Evolutionary conservation across 2,888 invertebrate genomes (phyloP).

Genomic region (Nomada fucata): DNA sequence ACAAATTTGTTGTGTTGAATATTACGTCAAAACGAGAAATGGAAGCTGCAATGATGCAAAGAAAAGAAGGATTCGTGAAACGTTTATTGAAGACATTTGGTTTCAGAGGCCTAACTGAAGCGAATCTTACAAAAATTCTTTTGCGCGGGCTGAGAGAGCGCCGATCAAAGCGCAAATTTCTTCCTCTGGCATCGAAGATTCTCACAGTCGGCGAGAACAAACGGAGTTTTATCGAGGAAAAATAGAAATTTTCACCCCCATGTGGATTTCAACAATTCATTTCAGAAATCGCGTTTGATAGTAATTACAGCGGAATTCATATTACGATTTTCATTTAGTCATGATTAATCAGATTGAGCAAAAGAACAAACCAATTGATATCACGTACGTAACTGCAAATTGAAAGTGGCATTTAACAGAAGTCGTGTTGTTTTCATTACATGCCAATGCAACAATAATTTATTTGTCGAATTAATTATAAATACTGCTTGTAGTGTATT

Average conservation of each 20-base stretch:
- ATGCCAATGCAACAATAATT: constrained; percentile 20
- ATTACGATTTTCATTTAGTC: too few species aligned
- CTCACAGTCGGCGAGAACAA: not conserved
- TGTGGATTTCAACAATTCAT: too few species aligned
- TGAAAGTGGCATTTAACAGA: constrained; percentile 53
- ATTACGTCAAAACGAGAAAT: too few species aligned
- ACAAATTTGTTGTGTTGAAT: too few species aligned
- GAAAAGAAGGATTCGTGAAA: not conserved
- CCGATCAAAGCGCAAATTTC: not conserved
- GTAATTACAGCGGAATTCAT: too few species aligned
- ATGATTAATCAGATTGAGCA: too few species aligned
- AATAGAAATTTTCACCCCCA: not conserved
- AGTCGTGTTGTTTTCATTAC: constrained; percentile 42
- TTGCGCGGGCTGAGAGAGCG: not conserved
- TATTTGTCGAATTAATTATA: constrained; percentile 21
- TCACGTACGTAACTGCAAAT: constrained; percentile 45
- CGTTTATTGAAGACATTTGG: not conserved
- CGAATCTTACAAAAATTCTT: not conserved
- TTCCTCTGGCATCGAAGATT: not conserved
- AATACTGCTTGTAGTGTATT: not conserved
- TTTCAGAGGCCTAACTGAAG: not conserved
- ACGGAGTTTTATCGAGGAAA: not conserved
- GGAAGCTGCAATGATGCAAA: not conserved
- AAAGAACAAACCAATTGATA: constrained; percentile 51
- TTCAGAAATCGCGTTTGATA: too few species aligned